Percentiles rank a stretch among this genome's conserved stretches.
Evolutionary conservation across 2,113 vertebrate genomes (phyloP).

Genomic region (Cyprinodon brontotheroides): DNA sequence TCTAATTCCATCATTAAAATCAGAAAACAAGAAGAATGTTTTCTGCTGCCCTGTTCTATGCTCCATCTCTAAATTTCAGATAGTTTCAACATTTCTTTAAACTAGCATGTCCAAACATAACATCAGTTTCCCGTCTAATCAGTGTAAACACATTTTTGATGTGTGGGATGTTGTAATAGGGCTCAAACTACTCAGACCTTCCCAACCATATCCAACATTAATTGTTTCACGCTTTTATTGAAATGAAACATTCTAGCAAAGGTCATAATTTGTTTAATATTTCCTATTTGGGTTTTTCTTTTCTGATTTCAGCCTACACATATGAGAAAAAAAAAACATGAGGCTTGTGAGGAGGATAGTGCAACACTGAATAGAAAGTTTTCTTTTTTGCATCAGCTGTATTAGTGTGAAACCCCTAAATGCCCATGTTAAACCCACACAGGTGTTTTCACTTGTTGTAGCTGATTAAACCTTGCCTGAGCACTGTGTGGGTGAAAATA

Average conservation of each 20-base stretch:
- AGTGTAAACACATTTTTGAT: neutral
- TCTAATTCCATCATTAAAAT: no score
- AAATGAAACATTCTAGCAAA: neutral
- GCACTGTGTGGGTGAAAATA: slow-evolving; percentile 59
- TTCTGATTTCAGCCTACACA: neutral
- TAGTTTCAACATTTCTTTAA: no score
- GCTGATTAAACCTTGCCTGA: slow-evolving; percentile 59
- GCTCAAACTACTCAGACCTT: neutral
- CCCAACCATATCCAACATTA: neutral
- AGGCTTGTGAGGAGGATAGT: slow-evolving; percentile 11
- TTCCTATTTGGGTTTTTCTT: neutral
- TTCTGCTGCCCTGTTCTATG: no score
- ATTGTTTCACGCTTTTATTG: neutral
- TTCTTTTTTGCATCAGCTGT: slow-evolving; percentile 25
- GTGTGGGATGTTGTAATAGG: neutral
- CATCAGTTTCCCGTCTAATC: no score
- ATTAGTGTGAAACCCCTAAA: slow-evolving; percentile 29
- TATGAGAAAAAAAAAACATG: neutral
- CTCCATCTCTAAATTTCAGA: no score
- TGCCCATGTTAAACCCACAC: slow-evolving; percentile 41
- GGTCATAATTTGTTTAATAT: neutral
- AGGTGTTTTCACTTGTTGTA: slow-evolving; percentile 58
- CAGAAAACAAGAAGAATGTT: no score
- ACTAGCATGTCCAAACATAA: no score
- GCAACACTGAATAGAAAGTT: slow-evolving; percentile 30